Base-by-base conservation (phyloP, 1,140 invertebrate species). In the Caenorhabditis briggsae region DNA sequence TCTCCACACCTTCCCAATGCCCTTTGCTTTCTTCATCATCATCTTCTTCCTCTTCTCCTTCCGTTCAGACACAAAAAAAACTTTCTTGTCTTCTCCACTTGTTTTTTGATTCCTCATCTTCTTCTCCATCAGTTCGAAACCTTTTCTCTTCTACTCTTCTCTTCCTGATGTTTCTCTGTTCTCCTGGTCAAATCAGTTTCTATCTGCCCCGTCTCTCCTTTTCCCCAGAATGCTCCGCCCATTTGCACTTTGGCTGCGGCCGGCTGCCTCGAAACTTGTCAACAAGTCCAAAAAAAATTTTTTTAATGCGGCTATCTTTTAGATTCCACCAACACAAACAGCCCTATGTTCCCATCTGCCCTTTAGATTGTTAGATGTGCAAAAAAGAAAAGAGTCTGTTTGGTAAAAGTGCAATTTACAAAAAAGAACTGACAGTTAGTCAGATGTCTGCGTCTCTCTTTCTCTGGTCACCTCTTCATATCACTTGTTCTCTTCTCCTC, bases 101-200 rank as follows among this genome's bases (percentile, higher is more conserved):
- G 56, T 58, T 20, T 18, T 58, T 58, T 33, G 11, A 25, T 64
- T 64, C 33, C 18, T 25, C 59, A 33, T 33, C 6, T 12, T 64
- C 33, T 33, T 33, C 9, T 33, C 16, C 20, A 18, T 5, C 8
- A 18, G 18, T 23, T 18, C 8, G 11, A 43, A 70, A 70, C 33
- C 41, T 11, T 23, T 3, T 12, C 5, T 43, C 64, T 65, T 18
- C 18, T 43, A 43, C 14, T 70, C 9, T 43, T 70, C 64, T 70
- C 41, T 70, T 70, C 64, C 64, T 70, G 64, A 70, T 70, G 64
- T 70, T 64, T 25, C 23, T 64, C 20, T 25, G 12, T 64, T 23
- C n/a, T 14, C 23, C 64, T 46, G 20, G 43, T 41, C 14, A 8
- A 46, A 14, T 16, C 64, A 16, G 14, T 41, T 11, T 9, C 14